Evolutionary conservation across 2,888 invertebrate species (phyloP).

Genomic region (Neoaliturus tenellus): DNA sequence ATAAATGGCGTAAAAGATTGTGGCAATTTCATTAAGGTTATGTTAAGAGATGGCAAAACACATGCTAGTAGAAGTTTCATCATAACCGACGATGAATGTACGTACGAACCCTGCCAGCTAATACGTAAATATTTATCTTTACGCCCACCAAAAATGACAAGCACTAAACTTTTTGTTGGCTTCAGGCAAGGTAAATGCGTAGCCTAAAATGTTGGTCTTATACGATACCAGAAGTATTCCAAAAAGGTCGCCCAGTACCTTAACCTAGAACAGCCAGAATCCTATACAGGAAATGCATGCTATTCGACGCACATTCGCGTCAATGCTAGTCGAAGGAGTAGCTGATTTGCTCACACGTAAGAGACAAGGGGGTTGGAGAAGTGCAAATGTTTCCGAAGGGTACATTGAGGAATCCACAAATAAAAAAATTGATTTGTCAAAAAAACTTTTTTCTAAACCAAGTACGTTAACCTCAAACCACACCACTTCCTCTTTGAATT

Average conservation of each 20-base stretch:
- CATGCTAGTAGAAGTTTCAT: too few relatives aligned
- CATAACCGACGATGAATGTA: too few relatives aligned
- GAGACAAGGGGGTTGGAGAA: neutral
- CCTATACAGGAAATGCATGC: neutral
- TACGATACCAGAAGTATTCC: neutral
- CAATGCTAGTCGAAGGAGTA: neutral
- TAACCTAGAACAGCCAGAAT: neutral
- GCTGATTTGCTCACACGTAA: neutral
- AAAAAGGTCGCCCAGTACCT: constrained; percentile 3
- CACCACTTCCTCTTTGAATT: too few relatives aligned
- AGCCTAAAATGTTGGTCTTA: neutral
- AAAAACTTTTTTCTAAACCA: too few relatives aligned
- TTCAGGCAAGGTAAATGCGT: neutral
- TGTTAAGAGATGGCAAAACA: too few relatives aligned
- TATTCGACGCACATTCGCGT: neutral
- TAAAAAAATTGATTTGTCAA: too few relatives aligned
- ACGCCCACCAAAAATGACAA: constrained; percentile 3
- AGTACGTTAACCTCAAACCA: too few relatives aligned
- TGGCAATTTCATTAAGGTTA: too few relatives aligned
- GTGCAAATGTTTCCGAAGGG: too few relatives aligned
- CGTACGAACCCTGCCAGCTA: too few relatives aligned
- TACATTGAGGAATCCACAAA: too few relatives aligned
- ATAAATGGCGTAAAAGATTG: too few relatives aligned
- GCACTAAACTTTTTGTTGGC: neutral
- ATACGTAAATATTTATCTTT: neutral